Conservation (phyloP, 2,113 vertebrate genomes). For the Oreochromis tanganicae region DNA sequence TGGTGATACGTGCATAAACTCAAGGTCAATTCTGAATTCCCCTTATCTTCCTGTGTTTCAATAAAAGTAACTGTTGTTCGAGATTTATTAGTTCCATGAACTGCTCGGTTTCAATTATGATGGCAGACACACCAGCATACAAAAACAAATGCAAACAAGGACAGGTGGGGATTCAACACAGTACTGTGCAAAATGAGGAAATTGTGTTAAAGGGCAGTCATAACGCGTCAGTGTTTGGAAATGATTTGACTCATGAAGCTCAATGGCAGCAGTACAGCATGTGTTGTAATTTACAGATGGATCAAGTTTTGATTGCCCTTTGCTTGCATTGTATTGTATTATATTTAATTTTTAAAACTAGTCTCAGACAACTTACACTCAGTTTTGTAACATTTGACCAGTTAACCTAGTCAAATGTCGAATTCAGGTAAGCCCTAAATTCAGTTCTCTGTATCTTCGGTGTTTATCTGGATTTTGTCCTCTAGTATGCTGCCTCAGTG, state of each 20-base stretch:
- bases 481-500: neutral
- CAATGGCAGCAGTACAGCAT: neutral
- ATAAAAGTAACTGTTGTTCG: neutral
- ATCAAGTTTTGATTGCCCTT: neutral
- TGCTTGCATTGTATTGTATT: neutral
- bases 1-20: neutral
- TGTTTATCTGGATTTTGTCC: neutral
- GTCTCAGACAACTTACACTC: neutral
- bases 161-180: neutral
- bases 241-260: neutral
- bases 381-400: neutral
- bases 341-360: neutral
- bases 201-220: neutral
- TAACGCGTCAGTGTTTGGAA: neutral
- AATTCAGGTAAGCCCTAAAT: neutral
- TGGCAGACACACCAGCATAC: neutral
- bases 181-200: neutral
- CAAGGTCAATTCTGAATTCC: neutral
- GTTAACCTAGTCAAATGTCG: too few species aligned
- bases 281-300: neutral
- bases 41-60: neutral
- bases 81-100: neutral
- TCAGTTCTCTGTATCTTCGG: neutral
- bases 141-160: neutral
- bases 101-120: neutral